Evolutionary conservation across 2,888 invertebrate genomes (phyloP).

Genomic region (Mamestra brassicae): DNA sequence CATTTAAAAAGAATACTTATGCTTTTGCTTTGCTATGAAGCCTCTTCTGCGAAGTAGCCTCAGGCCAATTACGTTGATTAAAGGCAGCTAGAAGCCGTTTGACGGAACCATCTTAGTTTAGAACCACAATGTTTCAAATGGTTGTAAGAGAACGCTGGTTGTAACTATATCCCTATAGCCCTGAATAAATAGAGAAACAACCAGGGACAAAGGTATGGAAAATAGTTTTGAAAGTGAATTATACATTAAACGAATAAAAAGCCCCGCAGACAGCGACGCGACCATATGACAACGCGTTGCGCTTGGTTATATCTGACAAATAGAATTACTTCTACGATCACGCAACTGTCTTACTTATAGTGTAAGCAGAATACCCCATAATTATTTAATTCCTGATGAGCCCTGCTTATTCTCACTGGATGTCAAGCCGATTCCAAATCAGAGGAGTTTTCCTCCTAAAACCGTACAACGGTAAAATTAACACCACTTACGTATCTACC

Average conservation of each 20-base stretch:
- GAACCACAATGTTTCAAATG: background rate
- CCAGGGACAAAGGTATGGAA: too few species aligned
- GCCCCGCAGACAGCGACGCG: too few species aligned
- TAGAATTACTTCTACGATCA: too few species aligned
- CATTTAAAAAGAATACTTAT: background rate
- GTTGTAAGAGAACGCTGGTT: background rate
- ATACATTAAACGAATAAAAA: too few species aligned
- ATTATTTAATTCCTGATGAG: background rate
- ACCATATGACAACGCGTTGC: too few species aligned
- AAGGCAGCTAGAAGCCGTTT: background rate
- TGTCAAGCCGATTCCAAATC: too few species aligned
- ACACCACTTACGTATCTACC: too few species aligned
- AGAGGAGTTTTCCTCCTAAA: background rate
- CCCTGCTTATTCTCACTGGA: too few species aligned
- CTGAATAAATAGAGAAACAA: background rate
- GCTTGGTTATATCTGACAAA: too few species aligned
- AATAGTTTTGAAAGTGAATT: too few species aligned
- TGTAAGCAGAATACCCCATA: too few species aligned
- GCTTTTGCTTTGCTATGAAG: background rate
- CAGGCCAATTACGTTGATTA: conserved; percentile 15
- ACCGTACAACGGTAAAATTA: background rate
- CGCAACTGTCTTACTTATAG: too few species aligned
- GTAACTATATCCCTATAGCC: background rate
- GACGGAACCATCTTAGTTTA: background rate
- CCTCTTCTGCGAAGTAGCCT: background rate